Percentiles rank a stretch among this genome's conserved stretches.
These are phyloP conservation scores for Oceanites oceanicus DNA, from an alignment of 2,113 vertebrate genomes.

Conservation along the genomic window DNA sequence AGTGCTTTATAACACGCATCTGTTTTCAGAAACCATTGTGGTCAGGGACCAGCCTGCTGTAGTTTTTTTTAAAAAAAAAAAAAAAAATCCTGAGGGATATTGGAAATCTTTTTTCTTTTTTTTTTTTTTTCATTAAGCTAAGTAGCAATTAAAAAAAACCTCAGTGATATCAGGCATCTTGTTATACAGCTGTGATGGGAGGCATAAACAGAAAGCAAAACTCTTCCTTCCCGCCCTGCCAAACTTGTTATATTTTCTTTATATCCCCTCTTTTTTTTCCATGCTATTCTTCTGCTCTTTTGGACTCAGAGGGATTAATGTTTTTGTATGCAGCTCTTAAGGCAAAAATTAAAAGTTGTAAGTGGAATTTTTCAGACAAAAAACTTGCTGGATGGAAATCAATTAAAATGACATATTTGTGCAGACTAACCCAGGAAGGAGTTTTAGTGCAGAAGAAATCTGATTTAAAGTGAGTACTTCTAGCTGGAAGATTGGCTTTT, in stretches of 20 bases:
- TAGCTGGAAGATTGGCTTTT: not conserved
- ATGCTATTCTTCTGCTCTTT: not conserved
- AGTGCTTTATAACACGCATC: slow-evolving; percentile 55
- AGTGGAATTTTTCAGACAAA: slow-evolving; percentile 35
- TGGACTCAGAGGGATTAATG: not conserved
- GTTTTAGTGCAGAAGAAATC: slow-evolving; percentile 47
- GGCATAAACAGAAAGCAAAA: not conserved
- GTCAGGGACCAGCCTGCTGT: not conserved
- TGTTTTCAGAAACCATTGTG: not conserved
- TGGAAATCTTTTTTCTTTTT: not conserved
- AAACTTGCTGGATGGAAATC: slow-evolving; percentile 38
- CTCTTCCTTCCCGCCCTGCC: not conserved
- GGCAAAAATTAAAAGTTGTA: not conserved
- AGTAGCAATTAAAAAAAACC: not conserved
- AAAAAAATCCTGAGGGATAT: not conserved
- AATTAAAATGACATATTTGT: slow-evolving; percentile 41
- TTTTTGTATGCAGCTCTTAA: not conserved
- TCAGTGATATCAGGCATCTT: not conserved
- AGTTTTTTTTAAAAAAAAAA: not conserved
- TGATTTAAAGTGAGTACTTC: slow-evolving; percentile 42
- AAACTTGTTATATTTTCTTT: not conserved
- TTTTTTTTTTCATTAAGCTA: not conserved
- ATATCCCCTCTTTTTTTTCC: not conserved
- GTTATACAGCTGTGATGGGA: not conserved
- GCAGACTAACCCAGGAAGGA: slow-evolving; percentile 20